These are phyloP conservation scores for Drosophila punjabiensis DNA, from an alignment of 1,140 invertebrate genomes.

Conservation along the genomic window DNA sequence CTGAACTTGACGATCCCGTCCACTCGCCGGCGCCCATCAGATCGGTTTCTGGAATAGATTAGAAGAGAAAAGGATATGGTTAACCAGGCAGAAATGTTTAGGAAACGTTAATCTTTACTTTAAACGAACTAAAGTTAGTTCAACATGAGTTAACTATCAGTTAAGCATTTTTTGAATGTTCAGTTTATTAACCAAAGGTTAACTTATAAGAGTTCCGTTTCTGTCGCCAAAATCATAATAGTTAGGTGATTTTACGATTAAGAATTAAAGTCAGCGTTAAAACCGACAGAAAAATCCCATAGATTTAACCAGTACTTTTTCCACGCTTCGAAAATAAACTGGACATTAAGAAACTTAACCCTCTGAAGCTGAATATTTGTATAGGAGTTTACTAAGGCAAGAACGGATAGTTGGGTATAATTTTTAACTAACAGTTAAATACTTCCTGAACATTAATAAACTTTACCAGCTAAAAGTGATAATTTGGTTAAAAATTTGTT, in stretches of 20 bases:
- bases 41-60: slow-evolving; percentile 78
- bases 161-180: background rate
- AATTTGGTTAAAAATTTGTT: no score
- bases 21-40: slow-evolving; percentile 85
- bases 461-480: background rate
- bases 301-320: background rate
- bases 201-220: background rate
- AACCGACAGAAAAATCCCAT: no score
- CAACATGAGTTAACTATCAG: background rate
- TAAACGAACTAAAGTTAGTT: background rate
- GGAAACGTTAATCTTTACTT: background rate
- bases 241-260: background rate
- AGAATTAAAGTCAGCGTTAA: background rate
- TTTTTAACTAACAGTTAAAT: background rate
- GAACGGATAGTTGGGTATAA: background rate
- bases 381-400: background rate
- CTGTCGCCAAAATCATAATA: no score
- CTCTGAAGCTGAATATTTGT: background rate
- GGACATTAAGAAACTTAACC: background rate
- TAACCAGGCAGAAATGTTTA: background rate
- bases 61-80: slow-evolving; percentile 4
- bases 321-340: no score
- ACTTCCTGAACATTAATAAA: background rate
- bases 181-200: background rate
- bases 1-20: slow-evolving; percentile 67